phyloP scores from a whole-genome alignment of 1,140 invertebrate species.

The Rhizoglyphus robini region DNA sequence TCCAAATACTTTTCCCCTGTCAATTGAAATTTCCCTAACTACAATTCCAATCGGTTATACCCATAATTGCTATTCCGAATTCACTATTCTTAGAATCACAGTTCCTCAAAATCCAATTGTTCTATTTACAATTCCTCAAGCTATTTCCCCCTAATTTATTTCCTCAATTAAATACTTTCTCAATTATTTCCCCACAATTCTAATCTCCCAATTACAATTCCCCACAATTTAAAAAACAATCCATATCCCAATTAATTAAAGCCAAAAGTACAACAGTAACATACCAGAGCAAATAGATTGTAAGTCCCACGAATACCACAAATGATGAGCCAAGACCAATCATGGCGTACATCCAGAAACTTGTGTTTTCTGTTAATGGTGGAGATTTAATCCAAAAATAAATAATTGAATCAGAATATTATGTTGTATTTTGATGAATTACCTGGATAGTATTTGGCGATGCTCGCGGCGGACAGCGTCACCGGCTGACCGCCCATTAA shows the following conservation, averaged over 20 bases:
- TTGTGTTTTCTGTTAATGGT: constrained; percentile 24
- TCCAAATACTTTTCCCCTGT: too few relatives aligned
- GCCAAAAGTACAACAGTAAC: constrained; percentile 23
- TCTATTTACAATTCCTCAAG: too few relatives aligned
- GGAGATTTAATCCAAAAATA: background rate
- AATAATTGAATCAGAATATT: background rate
- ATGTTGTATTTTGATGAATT: background rate
- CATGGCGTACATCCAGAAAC: constrained; percentile 46
- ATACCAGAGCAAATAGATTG: constrained; percentile 45
- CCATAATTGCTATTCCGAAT: too few relatives aligned
- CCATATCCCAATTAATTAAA: background rate
- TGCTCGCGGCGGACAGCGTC: background rate
- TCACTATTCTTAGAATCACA: too few relatives aligned
- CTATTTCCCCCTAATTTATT: too few relatives aligned
- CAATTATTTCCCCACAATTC: too few relatives aligned
- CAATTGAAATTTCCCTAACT: too few relatives aligned
- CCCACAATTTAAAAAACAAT: background rate
- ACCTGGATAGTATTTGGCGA: constrained; percentile 11
- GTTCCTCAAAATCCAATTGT: too few relatives aligned
- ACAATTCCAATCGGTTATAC: too few relatives aligned
- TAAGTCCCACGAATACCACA: constrained; percentile 42
- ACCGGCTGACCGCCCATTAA: background rate
- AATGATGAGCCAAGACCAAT: constrained; percentile 43
- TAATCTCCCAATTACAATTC: too few relatives aligned
- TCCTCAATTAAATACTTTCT: too few relatives aligned